Evolutionary conservation across 2,888 invertebrate genomes (phyloP), one percentile per base, ranked within the genome.

Genomic region (Synergus gifuensis): DNA sequence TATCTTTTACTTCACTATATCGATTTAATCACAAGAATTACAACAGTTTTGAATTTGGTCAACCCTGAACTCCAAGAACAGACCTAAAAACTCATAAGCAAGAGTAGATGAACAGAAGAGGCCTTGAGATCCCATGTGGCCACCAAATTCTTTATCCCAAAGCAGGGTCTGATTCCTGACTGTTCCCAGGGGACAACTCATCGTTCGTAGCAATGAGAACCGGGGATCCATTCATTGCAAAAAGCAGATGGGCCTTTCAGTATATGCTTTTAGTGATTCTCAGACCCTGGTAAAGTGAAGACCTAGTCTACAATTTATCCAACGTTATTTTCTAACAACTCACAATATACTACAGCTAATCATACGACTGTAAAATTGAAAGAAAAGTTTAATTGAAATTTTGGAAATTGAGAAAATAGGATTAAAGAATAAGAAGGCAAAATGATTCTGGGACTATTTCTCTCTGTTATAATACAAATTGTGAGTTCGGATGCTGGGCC

Each of bases 71-170:
- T 40, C 28, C 40, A 64, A 58, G 28, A 28, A 3, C 28, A 28
- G 28, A 28, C 28, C 28, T 28, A 28, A 28, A 3, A 28, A 28
- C 28, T 28, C 28, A 28, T 28, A 28, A 28, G 28, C 28, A 49
- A 62, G n/a, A 64, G 16, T 11, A 4, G 64, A 40, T 12, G 36
- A 73, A 22, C 36, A 28, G 49, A 64, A 79, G 78, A 78, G 76
- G 76, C 82, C 83, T 83, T 82, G 83, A 64, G 73, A 78, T 78
- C 79, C 82, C 83, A 83, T 83, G 78, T 83, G 83, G 82, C 78
- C 49, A 76, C 67, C 83, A 82, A 78, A 82, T 82, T 83, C 79
- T 64, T 76, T 18, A 44, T 76, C 42, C 42, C 54, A 58, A 69
- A 69, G 46, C 69, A 69, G 22, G 46, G 49, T 49, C 69, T 54